Conservation (phyloP, 1,140 invertebrate genomes). For the Zophobas morio region DNA sequence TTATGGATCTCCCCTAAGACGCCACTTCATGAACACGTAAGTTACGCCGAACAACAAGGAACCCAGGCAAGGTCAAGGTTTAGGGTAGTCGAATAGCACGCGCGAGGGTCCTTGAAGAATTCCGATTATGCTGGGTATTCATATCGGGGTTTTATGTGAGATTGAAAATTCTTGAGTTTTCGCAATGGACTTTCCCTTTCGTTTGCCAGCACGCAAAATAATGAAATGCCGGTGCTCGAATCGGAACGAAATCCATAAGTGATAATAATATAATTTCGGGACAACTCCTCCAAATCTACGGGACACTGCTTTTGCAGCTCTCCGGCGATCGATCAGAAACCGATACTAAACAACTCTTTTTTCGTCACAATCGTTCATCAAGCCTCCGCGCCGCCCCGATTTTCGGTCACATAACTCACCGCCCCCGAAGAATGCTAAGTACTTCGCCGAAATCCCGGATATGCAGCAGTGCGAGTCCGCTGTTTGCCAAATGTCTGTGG, state of each 20-base stretch:
- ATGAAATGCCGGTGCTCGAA: no score
- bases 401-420: slow-evolving; percentile 5
- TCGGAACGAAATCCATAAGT: no score
- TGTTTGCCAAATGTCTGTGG: slow-evolving; percentile 31
- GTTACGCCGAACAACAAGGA: not conserved
- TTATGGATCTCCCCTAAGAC: slow-evolving; percentile 22
- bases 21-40: slow-evolving; percentile 12
- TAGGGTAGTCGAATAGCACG: not conserved
- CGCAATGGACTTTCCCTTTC: not conserved
- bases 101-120: not conserved
- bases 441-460: slow-evolving; percentile 17
- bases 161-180: not conserved
- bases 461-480: slow-evolving; percentile 18
- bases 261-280: no score
- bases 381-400: not conserved
- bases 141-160: not conserved
- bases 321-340: no score
- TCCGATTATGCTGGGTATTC: not conserved
- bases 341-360: no score
- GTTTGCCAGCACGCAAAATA: not conserved
- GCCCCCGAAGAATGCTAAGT: slow-evolving; percentile 18
- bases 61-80: slow-evolving; percentile 10
- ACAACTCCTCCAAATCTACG: no score
- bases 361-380: no score
- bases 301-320: no score